phyloP scores from a whole-genome alignment of 92 coral and sea anemone genomes.

The Porites evermanni region DNA sequence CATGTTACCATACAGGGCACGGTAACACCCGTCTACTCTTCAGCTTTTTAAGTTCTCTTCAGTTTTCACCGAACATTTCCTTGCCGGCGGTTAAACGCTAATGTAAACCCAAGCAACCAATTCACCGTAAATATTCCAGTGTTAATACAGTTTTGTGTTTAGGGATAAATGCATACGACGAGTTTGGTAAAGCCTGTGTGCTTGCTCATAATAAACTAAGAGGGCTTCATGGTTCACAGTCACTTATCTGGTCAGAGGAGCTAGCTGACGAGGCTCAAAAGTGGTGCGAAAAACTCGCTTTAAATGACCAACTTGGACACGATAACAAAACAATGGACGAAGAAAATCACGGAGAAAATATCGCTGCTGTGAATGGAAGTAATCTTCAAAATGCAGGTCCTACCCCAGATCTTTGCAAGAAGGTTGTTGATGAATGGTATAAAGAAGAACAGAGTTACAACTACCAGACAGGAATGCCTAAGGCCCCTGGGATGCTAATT shows the following conservation, averaged over 20 bases:
- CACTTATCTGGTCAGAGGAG: conserved; percentile 79
- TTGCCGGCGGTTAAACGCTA: too few species aligned
- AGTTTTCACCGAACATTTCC: too few species aligned
- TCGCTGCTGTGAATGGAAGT: conserved; percentile 73
- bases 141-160: conserved; percentile 11
- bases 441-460: conserved; percentile 71
- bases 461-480: conserved; percentile 66
- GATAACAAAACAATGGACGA: conserved; percentile 61
- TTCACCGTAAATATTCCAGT: too few species aligned
- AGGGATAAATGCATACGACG: conserved; percentile 40
- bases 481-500: conserved; percentile 50
- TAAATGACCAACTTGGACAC: conserved; percentile 63
- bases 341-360: conserved; percentile 83
- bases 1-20: too few species aligned
- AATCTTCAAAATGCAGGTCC: conserved; percentile 36
- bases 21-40: too few species aligned
- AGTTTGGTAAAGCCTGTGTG: conserved; percentile 72
- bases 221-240: conserved; percentile 70
- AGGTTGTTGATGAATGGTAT: conserved; percentile 79
- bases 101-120: too few species aligned
- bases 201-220: conserved; percentile 78
- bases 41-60: too few species aligned
- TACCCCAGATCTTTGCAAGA: conserved; percentile 37
- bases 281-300: conserved; percentile 86
- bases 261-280: conserved; percentile 72